Evolutionary conservation across 1,140 invertebrate genomes (phyloP).

Genomic region (Phocides pigmalion): DNA sequence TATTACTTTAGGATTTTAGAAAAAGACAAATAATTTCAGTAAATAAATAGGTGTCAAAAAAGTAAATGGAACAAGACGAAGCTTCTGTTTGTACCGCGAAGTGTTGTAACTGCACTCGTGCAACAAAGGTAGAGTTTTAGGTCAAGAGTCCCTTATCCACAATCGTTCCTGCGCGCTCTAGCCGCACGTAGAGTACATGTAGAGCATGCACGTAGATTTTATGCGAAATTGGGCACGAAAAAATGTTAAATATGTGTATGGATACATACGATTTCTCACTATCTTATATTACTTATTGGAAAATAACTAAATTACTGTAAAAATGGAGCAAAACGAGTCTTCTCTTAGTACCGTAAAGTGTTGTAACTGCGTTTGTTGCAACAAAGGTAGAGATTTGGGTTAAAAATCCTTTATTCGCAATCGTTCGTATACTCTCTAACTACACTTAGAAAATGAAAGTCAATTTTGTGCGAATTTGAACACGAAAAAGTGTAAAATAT

Average conservation of each 20-base stretch:
- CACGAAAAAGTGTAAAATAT: too few species aligned
- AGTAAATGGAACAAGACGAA: constrained; percentile 9
- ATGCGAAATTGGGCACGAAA: too few species aligned
- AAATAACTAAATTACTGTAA: too few species aligned
- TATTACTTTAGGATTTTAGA: too few species aligned
- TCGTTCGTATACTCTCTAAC: background rate
- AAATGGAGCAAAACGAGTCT: constrained; percentile 10
- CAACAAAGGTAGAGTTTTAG: constrained; percentile 29
- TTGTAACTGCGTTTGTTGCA: constrained; percentile 18
- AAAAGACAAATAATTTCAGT: too few species aligned
- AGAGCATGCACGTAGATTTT: background rate
- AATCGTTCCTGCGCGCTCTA: background rate
- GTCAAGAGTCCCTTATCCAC: constrained; percentile 22
- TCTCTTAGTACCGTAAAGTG: constrained; percentile 10
- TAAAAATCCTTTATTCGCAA: constrained; percentile 12
- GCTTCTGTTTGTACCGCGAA: constrained; percentile 9
- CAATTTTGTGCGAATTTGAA: too few species aligned
- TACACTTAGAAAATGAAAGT: background rate
- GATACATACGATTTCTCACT: too few species aligned
- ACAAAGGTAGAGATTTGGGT: constrained; percentile 31
- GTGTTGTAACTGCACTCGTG: constrained; percentile 22
- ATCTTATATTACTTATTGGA: too few species aligned
- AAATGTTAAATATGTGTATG: too few species aligned
- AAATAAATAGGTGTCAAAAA: background rate
- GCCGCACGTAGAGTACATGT: background rate